Evolutionary conservation across 2,888 invertebrate species (phyloP).

Genomic region (Brachypalpus laphriformis): DNA sequence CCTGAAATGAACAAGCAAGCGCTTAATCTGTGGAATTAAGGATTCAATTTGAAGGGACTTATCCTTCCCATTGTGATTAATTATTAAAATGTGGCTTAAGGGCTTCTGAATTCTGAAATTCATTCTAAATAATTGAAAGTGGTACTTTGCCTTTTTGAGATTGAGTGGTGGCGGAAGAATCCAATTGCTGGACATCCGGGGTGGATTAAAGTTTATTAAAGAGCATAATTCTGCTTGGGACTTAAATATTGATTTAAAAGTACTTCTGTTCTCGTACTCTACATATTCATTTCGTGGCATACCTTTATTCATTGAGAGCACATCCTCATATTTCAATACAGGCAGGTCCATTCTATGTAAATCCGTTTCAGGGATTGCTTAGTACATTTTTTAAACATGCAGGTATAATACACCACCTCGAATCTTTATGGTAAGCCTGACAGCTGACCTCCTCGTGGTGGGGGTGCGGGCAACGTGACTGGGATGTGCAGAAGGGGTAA

Average conservation of each 20-base stretch:
- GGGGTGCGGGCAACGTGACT: too few relatives aligned
- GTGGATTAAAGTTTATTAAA: background rate
- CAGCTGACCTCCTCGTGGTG: too few relatives aligned
- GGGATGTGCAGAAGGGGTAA: too few relatives aligned
- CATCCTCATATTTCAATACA: too few relatives aligned
- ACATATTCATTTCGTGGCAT: background rate
- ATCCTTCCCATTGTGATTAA: background rate
- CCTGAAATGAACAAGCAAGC: background rate
- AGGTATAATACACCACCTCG: too few relatives aligned
- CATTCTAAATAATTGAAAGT: background rate
- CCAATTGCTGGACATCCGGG: background rate
- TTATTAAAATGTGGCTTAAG: background rate
- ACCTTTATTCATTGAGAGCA: too few relatives aligned
- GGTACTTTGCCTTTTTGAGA: background rate
- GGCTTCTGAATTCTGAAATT: background rate
- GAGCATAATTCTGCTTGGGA: background rate
- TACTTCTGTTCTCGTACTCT: too few relatives aligned
- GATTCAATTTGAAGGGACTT: background rate
- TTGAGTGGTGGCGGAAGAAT: background rate
- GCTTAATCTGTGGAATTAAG: background rate
- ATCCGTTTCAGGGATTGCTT: too few relatives aligned
- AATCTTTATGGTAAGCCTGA: too few relatives aligned
- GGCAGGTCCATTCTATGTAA: too few relatives aligned
- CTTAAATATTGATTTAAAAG: background rate
- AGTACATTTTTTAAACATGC: too few relatives aligned